A percentile compares a stretch with the other conserved stretches of the same genome.
Evolutionary conservation across 2,797 vertebrate species (phyloP).

Genomic region (Hippoglossus hippoglossus): DNA sequence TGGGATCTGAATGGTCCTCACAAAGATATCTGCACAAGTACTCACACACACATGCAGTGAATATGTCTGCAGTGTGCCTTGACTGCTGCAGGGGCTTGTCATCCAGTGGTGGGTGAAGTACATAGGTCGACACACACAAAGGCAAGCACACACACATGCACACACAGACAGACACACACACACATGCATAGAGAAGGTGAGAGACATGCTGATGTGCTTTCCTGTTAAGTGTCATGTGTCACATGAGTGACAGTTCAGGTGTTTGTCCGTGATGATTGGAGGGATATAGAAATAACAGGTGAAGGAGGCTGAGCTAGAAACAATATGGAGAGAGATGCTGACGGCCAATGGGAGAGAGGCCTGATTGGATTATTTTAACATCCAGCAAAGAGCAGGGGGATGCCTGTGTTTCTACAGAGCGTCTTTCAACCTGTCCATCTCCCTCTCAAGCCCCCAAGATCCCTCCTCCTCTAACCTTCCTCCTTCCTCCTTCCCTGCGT

Average conservation of each 20-base stretch:
- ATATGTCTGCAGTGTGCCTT: constrained; percentile 48
- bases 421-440: constrained; percentile 65
- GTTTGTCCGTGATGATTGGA: constrained; percentile 49
- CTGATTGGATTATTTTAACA: constrained; percentile 56
- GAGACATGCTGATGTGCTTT: constrained; percentile 38
- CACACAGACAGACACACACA: neutral
- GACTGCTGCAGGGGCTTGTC: constrained; percentile 72
- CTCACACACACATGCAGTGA: constrained; percentile 23
- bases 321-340: constrained; percentile 9
- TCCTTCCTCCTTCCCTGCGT: constrained; percentile 39
- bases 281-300: constrained; percentile 15
- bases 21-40: too few species aligned
- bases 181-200: constrained; percentile 14
- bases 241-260: constrained; percentile 55
- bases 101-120: constrained; percentile 56
- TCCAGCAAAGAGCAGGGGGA: constrained; percentile 43
- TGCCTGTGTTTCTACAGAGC: constrained; percentile 41
- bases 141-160: too few species aligned
- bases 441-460: constrained; percentile 39
- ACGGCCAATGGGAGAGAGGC: constrained; percentile 41
- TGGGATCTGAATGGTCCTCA: too few species aligned
- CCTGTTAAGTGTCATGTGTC: constrained; percentile 52
- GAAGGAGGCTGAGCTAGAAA: constrained; percentile 13
- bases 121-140: constrained; percentile 22
- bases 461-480: constrained; percentile 34